A percentile compares a stretch with the other conserved stretches of the same genome.
phyloP scores from a whole-genome alignment of 2,113 vertebrate genomes.

The Chinchilla lanigera region DNA sequence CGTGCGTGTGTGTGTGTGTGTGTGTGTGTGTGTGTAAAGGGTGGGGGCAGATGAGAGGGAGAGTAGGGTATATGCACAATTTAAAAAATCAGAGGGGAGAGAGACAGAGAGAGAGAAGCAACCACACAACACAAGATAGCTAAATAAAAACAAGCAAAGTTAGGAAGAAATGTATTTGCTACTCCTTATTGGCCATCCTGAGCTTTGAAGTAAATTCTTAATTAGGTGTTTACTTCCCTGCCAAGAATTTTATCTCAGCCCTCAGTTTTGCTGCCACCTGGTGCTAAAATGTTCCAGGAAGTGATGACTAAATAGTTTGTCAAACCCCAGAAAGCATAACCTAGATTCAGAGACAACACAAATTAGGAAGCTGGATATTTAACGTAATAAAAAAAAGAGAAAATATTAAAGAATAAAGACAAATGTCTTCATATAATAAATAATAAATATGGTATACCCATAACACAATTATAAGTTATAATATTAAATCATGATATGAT shows the following conservation, averaged over 20 bases:
- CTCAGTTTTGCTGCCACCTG: constrained; percentile 81
- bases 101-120: background rate
- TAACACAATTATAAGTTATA: background rate
- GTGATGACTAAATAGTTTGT: constrained; percentile 60
- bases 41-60: accelerated
- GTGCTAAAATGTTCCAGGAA: constrained; percentile 73
- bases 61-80: background rate
- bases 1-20: no score
- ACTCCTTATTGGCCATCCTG: constrained; percentile 31
- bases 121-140: background rate
- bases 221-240: constrained; percentile 63
- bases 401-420: background rate
- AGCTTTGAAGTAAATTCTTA: constrained; percentile 67
- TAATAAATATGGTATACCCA: background rate
- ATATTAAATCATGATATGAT: background rate
- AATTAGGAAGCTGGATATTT: background rate
- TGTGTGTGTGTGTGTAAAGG: background rate
- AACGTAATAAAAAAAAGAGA: constrained; percentile 36
- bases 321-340: constrained; percentile 52
- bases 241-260: constrained; percentile 60
- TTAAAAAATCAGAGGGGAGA: constrained; percentile 6
- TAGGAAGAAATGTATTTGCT: background rate
- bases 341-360: constrained; percentile 51
- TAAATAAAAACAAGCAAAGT: background rate
- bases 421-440: constrained; percentile 8